Evolutionary conservation across 2,113 vertebrate species (phyloP).

Genomic region (Mastomys natalensis): DNA sequence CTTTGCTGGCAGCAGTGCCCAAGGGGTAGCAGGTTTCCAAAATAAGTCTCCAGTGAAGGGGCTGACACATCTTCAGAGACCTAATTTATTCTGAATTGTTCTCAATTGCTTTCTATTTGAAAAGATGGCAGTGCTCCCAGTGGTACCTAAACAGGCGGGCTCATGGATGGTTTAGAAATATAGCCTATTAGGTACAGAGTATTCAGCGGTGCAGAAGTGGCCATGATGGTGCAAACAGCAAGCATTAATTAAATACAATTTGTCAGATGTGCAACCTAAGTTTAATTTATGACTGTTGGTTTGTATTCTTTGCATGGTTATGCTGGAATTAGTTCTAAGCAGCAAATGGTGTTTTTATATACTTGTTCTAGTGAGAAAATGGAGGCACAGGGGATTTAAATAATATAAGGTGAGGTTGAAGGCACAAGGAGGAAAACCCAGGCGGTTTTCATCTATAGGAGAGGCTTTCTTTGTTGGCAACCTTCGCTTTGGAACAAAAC

Average conservation of each 20-base stretch:
- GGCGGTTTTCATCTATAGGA: accelerated
- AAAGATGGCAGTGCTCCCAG: slow-evolving; percentile 50
- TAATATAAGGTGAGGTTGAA: too few relatives aligned
- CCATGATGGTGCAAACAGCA: background rate
- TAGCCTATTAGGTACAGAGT: background rate
- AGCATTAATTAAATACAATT: slow-evolving; percentile 30
- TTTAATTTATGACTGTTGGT: background rate
- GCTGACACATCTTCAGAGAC: slow-evolving; percentile 43
- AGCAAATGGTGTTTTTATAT: background rate
- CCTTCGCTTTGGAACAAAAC: background rate
- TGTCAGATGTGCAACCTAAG: background rate
- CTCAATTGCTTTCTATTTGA: slow-evolving; percentile 70
- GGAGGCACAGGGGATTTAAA: background rate
- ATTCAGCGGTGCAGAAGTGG: background rate
- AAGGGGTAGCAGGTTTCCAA: slow-evolving; percentile 30
- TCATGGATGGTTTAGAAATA: slow-evolving; percentile 39
- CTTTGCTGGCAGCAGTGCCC: background rate
- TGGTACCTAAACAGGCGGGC: background rate
- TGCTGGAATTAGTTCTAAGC: background rate
- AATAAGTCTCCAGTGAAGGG: slow-evolving; percentile 51
- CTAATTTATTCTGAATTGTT: slow-evolving; percentile 71
- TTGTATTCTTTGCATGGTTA: background rate
- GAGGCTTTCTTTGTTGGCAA: background rate
- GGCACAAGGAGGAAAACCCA: background rate
- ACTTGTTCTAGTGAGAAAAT: background rate